phyloP scores from a whole-genome alignment of 2,888 invertebrate genomes.

The Acholoe squamosa region DNA sequence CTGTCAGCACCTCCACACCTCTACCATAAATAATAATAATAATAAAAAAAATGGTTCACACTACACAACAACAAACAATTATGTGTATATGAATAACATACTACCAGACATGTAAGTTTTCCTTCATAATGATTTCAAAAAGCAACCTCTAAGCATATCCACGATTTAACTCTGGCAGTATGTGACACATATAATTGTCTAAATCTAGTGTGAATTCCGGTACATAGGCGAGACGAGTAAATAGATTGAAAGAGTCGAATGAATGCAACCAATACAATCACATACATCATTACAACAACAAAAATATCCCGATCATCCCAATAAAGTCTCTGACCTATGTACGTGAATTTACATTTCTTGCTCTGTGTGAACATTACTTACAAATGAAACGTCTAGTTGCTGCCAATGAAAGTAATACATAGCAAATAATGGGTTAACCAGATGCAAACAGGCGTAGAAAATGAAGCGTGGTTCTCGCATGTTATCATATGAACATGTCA shows the following conservation, averaged over 20 bases:
- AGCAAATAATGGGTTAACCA: slow-evolving; percentile 32
- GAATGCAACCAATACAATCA: too few species aligned
- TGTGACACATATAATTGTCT: not conserved
- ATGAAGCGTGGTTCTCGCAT: slow-evolving; percentile 11
- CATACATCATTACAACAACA: too few species aligned
- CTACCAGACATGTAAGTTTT: too few species aligned
- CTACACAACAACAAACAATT: too few species aligned
- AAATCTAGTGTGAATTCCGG: not conserved
- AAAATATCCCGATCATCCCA: not conserved
- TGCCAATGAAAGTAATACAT: slow-evolving; percentile 53
- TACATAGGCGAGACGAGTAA: not conserved
- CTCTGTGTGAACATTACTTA: slow-evolving; percentile 56
- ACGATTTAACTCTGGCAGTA: not conserved
- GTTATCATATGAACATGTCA: slow-evolving; percentile 36
- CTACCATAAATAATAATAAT: too few species aligned
- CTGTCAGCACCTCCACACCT: too few species aligned
- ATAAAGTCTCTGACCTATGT: not conserved
- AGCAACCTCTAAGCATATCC: too few species aligned
- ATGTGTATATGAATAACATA: too few species aligned
- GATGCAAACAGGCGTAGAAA: not conserved
- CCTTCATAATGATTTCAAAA: too few species aligned
- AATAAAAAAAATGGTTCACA: too few species aligned
- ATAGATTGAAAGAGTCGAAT: too few species aligned
- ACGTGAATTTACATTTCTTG: not conserved
- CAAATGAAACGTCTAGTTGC: slow-evolving; percentile 65